Evolutionary conservation across 2,888 invertebrate genomes (phyloP), one percentile per base, ranked within the genome.

Genomic region (Pelosia muscerda): DNA sequence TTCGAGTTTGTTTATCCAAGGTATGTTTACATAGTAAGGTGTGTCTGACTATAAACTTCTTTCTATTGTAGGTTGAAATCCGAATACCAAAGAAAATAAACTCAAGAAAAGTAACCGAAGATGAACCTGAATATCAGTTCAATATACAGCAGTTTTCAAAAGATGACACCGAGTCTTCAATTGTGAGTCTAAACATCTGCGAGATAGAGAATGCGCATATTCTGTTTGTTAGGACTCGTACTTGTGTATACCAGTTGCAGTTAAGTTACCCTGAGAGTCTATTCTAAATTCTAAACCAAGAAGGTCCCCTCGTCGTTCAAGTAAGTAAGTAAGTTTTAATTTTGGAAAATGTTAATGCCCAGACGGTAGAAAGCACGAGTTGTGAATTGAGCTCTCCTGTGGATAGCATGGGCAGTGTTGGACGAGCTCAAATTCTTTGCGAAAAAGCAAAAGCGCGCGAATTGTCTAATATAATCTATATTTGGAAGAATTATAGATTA

Each of bases 101-200:
- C 9, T 6, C 13, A 13, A 49, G 2, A 49, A n/a, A n/a, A 2
- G 34, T 10, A 3, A 6, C 0, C 5, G 10, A 13, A 42, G 22
- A n/a, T 19, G 25, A 56, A 10, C 53, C 65, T 1, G 61, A 61
- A 6, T 31, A 28, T 25, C 34, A 60, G 15, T 68, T 68, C 23
- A 68, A 65, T 6, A 65, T 68, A 23, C 56, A 57, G 23, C 49
- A 61, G 13, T 75, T 26, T 26, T 62, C 73, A 56, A 53, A 65
- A 64, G 58, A 65, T 1, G 59, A 74, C 2, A 69, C 66, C 1
- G 58, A 73, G 9, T 66, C 70, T 0, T 23, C 53, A 2, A 67
- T 84, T 5, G 2, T 73, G 15, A 66, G 65, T 2, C 61, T 84
- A 0, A 77, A 81, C 5, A 76, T 83, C 0, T 77, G 58, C 56